A percentile compares a stretch with the other conserved stretches of the same genome.
phyloP scores from a whole-genome alignment of 2,888 invertebrate species.

The Griposia aprilina region DNA sequence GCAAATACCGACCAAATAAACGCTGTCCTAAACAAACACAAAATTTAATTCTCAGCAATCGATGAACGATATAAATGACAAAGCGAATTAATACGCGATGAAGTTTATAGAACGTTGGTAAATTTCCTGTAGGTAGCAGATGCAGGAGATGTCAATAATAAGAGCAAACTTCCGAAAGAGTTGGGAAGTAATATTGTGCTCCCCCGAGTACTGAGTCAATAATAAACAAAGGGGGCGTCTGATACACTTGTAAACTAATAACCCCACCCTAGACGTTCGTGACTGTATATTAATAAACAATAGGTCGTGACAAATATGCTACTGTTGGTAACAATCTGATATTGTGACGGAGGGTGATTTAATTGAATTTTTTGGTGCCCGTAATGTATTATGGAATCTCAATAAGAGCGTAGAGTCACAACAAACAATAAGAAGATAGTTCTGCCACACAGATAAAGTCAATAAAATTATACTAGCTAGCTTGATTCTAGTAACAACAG shows the following conservation, averaged over 20 bases:
- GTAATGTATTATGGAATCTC: conserved; percentile 39
- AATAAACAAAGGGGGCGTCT: conserved; percentile 88
- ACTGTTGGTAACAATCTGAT: conserved; percentile 73
- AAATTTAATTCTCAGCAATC: conserved; percentile 63
- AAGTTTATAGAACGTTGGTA: conserved; percentile 80
- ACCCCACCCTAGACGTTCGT: conserved; percentile 79
- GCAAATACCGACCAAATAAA: conserved; percentile 50
- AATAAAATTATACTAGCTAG: neutral
- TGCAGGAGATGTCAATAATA: conserved; percentile 88
- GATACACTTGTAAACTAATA: conserved; percentile 91
- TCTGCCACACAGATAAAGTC: neutral
- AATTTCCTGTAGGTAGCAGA: conserved; percentile 87
- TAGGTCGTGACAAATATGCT: conserved; percentile 79
- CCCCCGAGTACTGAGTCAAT: conserved; percentile 84
- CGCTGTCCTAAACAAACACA: conserved; percentile 56
- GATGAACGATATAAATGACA: conserved; percentile 70
- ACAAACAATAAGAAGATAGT: neutral
- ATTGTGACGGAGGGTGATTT: conserved; percentile 71
- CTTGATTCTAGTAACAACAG: neutral
- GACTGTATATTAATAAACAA: conserved; percentile 85
- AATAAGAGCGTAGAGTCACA: conserved; percentile 1
- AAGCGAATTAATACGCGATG: conserved; percentile 77
- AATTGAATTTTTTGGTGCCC: conserved; percentile 76
- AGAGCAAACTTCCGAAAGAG: conserved; percentile 90
- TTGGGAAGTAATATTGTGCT: conserved; percentile 85